These are phyloP conservation scores for Cnemophilus loriae DNA, from an alignment of 2,113 vertebrate genomes.

Conservation along the genomic window DNA sequence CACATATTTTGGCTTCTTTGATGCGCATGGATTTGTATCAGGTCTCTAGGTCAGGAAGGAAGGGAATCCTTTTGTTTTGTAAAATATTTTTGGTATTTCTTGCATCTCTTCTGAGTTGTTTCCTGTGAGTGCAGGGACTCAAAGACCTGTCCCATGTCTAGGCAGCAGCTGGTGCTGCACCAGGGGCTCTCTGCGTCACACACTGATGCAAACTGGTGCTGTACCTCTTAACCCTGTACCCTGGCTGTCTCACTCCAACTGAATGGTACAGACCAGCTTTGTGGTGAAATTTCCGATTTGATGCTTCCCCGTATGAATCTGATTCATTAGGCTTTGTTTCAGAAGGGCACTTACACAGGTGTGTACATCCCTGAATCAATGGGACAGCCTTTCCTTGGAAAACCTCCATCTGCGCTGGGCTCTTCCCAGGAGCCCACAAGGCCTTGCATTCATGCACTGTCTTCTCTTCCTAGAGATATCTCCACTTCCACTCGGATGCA, in stretches of 20 bases:
- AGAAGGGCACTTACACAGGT: not conserved
- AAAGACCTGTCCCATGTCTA: not conserved
- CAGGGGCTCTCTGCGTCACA: not conserved
- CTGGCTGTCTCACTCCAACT: accelerated
- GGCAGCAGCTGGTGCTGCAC: not conserved
- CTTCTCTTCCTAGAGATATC: not conserved
- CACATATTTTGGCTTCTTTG: not conserved
- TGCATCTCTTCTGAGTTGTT: not conserved
- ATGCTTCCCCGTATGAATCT: accelerated
- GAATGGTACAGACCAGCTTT: not conserved
- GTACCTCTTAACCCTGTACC: not conserved
- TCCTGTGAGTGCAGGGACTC: not conserved
- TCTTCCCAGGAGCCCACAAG: not conserved
- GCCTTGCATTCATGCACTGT: accelerated
- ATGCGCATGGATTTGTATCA: not conserved
- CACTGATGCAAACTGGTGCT: not conserved
- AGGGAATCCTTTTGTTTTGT: not conserved
- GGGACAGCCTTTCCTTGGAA: not conserved
- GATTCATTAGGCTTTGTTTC: not conserved
- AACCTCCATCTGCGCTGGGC: not conserved
- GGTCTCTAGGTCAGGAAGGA: not conserved
- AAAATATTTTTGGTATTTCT: not conserved
- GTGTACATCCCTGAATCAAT: not conserved
- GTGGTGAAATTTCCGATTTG: not conserved
- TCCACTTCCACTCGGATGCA: not conserved